Evolutionary conservation across 2,113 vertebrate species (phyloP).

Genomic region (Mellivora capensis): DNA sequence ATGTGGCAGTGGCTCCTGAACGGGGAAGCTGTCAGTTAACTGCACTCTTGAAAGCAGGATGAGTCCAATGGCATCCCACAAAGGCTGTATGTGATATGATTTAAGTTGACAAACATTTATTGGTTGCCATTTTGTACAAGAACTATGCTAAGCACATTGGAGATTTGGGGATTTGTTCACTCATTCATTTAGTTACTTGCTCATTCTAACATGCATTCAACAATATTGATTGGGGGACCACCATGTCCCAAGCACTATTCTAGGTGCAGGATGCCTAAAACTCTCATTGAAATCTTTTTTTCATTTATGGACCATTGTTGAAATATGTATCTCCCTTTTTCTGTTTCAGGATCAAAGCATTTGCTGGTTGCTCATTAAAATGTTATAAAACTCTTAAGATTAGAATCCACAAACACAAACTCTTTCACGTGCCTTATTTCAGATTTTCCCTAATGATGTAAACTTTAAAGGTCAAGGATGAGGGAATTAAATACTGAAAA

Average conservation of each 20-base stretch:
- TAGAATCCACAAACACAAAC: not conserved
- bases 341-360: not conserved
- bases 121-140: not conserved
- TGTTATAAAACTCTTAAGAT: not conserved
- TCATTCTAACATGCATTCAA: not conserved
- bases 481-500: constrained; percentile 13
- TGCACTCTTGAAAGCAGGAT: not conserved
- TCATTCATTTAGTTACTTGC: not conserved
- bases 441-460: constrained; percentile 35
- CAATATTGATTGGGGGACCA: not conserved
- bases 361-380: constrained; percentile 26
- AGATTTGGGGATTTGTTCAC: not conserved
- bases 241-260: not conserved
- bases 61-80: not conserved
- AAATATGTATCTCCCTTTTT: not conserved
- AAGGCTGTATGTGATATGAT: not conserved
- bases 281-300: not conserved
- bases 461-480: not conserved
- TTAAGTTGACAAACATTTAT: constrained; percentile 27
- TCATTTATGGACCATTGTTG: not conserved
- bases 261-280: not conserved
- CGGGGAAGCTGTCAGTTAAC: not conserved
- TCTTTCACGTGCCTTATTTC: constrained; percentile 4
- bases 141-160: not conserved
- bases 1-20: not conserved